A percentile compares a stretch with the other conserved stretches of the same genome.
phyloP scores from a whole-genome alignment of 2,113 vertebrate genomes.

The Chascanopsetta lugubris region DNA sequence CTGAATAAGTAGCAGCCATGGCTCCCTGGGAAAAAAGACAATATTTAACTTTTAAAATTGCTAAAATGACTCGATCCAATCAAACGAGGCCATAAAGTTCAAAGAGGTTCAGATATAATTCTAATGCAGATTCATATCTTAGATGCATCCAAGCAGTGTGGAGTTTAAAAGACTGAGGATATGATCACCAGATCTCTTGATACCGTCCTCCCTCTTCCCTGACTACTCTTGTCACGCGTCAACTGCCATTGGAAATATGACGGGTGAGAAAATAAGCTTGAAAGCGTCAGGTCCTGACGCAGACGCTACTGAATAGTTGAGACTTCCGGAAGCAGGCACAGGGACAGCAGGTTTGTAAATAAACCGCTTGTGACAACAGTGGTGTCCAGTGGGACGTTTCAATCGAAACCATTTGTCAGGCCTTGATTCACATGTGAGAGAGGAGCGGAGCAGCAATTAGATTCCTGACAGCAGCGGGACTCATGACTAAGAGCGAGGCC shows the following conservation, averaged over 20 bases:
- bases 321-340: background rate
- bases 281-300: background rate
- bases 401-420: background rate
- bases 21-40: constrained; percentile 81
- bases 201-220: no score
- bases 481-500: constrained; percentile 5
- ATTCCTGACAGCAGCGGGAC: background rate
- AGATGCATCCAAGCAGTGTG: no score
- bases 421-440: constrained; percentile 11
- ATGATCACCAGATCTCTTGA: no score
- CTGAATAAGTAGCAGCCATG: constrained; percentile 93
- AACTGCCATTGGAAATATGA: no score
- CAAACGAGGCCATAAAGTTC: no score
- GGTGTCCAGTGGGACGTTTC: background rate
- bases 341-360: background rate
- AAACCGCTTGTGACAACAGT: background rate
- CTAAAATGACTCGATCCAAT: no score
- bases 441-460: background rate
- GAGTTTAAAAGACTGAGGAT: no score
- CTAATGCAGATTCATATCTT: no score
- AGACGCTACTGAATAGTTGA: background rate
- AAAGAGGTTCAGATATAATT: no score
- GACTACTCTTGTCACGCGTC: no score
- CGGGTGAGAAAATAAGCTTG: no score
- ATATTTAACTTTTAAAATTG: background rate